A percentile compares a stretch with the other conserved stretches of the same genome.
Evolutionary conservation across 1,140 invertebrate species (phyloP).

Genomic region (Ips typographus): DNA sequence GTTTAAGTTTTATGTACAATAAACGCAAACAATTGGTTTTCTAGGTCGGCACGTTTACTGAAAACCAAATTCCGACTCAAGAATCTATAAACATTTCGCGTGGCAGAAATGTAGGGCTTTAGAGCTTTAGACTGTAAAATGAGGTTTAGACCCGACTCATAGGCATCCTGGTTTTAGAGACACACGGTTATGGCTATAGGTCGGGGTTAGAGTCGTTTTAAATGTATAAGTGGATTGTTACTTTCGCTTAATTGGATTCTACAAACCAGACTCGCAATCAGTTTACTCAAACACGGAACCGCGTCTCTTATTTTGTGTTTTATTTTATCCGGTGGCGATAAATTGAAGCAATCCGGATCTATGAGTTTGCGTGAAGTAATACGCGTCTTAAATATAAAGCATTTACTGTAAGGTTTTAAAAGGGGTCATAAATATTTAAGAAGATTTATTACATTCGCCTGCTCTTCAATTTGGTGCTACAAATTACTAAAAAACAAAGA

Average conservation of each 20-base stretch:
- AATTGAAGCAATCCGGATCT: not conserved
- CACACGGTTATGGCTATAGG: not conserved
- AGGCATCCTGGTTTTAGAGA: conserved; percentile 3
- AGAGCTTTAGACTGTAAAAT: conserved; percentile 13
- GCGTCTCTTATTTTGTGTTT: not conserved
- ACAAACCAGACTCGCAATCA: not conserved
- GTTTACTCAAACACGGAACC: not conserved
- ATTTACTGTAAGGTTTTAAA: not conserved
- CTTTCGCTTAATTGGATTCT: conserved; percentile 9
- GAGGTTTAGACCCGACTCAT: conserved; percentile 12
- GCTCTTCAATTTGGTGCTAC: too few species aligned
- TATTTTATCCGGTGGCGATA: not conserved
- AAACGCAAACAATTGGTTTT: conserved; percentile 13
- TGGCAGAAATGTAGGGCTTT: conserved; percentile 3
- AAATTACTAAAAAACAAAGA: too few species aligned
- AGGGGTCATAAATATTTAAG: not conserved
- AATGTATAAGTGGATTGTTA: not conserved
- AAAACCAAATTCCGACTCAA: conserved; percentile 16
- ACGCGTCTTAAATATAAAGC: not conserved
- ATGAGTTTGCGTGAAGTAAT: conserved; percentile 1
- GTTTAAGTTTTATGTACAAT: conserved; percentile 2
- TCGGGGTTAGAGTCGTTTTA: not conserved
- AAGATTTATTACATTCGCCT: not conserved
- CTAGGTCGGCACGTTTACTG: not conserved
- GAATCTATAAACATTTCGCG: conserved; percentile 18